Conservation (phyloP, 2,797 vertebrate species). For the Onychomys leucogaster region DNA sequence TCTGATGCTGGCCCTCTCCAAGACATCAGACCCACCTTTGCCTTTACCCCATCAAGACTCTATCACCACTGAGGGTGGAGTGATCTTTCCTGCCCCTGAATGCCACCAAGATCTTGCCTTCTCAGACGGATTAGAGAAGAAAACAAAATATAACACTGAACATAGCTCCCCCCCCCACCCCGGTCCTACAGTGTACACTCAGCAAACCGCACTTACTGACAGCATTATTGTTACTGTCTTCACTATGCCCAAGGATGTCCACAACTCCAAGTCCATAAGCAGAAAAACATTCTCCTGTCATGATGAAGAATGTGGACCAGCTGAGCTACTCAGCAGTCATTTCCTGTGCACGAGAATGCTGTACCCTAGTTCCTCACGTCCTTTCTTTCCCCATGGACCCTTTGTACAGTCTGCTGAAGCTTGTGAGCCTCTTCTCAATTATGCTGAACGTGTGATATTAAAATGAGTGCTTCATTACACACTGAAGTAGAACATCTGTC, state of each 20-base stretch:
- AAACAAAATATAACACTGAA: not conserved
- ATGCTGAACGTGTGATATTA: not conserved
- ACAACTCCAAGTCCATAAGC: not conserved
- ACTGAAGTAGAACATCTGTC: not conserved
- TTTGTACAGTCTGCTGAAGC: not conserved
- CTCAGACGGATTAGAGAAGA: not conserved
- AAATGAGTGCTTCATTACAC: not conserved
- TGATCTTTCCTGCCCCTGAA: not conserved
- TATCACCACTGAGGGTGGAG: accelerated
- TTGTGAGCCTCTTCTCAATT: not conserved
- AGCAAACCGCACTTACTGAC: not conserved
- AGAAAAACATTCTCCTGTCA: not conserved
- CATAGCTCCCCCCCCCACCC: not conserved
- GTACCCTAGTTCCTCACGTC: not conserved
- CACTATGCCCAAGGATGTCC: not conserved
- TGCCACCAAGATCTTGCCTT: not conserved
- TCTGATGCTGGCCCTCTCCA: not conserved
- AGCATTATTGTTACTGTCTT: not conserved
- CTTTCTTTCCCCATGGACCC: not conserved
- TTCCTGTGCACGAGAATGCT: not conserved
- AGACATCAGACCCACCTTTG: not conserved
- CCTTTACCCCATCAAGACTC: not conserved
- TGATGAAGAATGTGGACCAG: not conserved
- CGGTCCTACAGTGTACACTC: not conserved
- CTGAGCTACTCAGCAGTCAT: not conserved